Evolutionary conservation across 2,888 invertebrate species (phyloP), one percentile per base, ranked within the genome.

Genomic region (Catocala sponsa): DNA sequence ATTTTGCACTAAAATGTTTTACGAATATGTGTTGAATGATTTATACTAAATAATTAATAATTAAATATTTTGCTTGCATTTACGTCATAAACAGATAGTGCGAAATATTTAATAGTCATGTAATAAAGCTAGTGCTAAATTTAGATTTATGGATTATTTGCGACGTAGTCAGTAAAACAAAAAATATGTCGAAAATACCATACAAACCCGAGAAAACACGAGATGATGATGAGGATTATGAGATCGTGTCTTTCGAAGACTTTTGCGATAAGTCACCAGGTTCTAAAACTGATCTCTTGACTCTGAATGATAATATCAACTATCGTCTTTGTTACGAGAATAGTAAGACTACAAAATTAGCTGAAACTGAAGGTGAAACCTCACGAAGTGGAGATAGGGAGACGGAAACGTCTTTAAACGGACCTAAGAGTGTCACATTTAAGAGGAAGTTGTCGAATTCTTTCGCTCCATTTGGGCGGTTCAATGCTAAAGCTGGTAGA

Each of bases 181-280:
- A 64, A 79, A 88, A 80, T 78, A 95, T 95, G 95, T 90, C 94
- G 58, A 94, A 94, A 85, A 89, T 92, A 81, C 93, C 94, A 0
- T 92, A 91, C 62, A 94, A 93, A 82, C 74, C 88, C 4, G 93
- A 94, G 68, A 91, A 91, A 78, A 80, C 89, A 15, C 79, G 79
- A n/a, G 90, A 90, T 57, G 85, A 88, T 13, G 90, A 92, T 12
- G 91, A 93, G 50, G 95, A 94, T 67, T 94, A 95, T 64, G 94
- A 94, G 76, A 93, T 94, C 60, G 95, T 95, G 33, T 95, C 95
- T 0, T 95, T 95, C 77, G 95, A 96, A 81, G 95, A 95, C 58
- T 95, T 95, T 80, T 95, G 95, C 72, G 95, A 95, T 72, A 95
- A 95, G 70, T 92, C 92, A 51, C 87, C 93, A 0, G 91, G 90